phyloP scores from a whole-genome alignment of 2,888 invertebrate species.

The Alsophila aescularia region DNA sequence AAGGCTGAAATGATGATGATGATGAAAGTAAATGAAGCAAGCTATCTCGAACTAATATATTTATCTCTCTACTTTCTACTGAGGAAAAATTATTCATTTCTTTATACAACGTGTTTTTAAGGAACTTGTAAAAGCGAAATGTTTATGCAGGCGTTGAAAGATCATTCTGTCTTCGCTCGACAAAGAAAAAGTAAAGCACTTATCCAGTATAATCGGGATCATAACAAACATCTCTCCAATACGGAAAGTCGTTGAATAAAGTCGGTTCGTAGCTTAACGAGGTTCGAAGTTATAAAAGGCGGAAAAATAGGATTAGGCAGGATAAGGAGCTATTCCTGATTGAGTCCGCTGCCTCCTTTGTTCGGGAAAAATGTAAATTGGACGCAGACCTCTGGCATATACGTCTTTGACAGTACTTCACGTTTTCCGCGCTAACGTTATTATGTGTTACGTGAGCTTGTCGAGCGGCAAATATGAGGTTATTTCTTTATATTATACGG shows the following conservation, averaged over 20 bases:
- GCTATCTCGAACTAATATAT: too few relatives aligned
- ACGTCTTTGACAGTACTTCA: constrained; percentile 39
- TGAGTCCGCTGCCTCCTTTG: constrained; percentile 51
- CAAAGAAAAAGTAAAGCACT: constrained; percentile 9
- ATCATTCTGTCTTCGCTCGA: neutral
- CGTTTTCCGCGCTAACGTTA: constrained; percentile 38
- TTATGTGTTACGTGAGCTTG: constrained; percentile 38
- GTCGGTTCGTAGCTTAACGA: constrained; percentile 49
- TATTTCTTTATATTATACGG: constrained; percentile 28
- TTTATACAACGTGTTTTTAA: too few relatives aligned
- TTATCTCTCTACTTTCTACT: too few relatives aligned
- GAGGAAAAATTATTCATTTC: too few relatives aligned
- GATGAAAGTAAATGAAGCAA: too few relatives aligned
- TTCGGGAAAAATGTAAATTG: constrained; percentile 62
- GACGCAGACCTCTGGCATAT: constrained; percentile 35
- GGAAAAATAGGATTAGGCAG: constrained; percentile 60
- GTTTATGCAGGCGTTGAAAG: neutral
- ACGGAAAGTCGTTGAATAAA: constrained; percentile 42
- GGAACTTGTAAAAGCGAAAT: too few relatives aligned
- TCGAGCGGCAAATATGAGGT: constrained; percentile 30
- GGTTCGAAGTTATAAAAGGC: constrained; percentile 53
- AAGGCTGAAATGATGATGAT: too few relatives aligned
- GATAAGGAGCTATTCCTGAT: constrained; percentile 56
- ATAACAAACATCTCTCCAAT: constrained; percentile 32
- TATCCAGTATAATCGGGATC: constrained; percentile 18